Evolutionary conservation across 2,797 vertebrate species (phyloP), one percentile per base, ranked within the genome.

Genomic region (Eulemur mongoz): DNA sequence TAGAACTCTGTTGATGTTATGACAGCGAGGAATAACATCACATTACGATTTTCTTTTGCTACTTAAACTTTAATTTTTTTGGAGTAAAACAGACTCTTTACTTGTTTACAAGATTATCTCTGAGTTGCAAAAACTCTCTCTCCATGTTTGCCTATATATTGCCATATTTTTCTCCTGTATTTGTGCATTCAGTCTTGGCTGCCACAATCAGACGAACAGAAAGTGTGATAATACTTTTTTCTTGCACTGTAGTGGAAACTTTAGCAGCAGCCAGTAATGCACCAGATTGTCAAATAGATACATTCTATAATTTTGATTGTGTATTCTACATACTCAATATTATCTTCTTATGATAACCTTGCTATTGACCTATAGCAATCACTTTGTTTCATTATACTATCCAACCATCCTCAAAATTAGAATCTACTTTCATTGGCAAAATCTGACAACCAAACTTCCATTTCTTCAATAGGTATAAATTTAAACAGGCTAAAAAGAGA

Each of bases 401-500:
- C 38, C 3, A 52, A 50, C 40, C 30, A 69, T 57, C 6, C 5
- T 80, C 32, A 72, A 89, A 87, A 32, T 91, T 83, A 72, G 11
- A 82, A 89, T 87, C 30, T 83, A 40, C 11, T 95, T 78, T 91
- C 22, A 81, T n/a, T 69, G 73, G 61, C 20, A 96, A 69, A 95
- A 69, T 78, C 40, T 40, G 38, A 95, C 40, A 89, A 80, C 14
- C 11, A 83, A 75, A 43, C 4, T 73, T 95, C 43, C 15, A 91
- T 10, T 87, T 95, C 45, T 95, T n/a, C 5, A 59, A 14, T 61
- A 96, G 40, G 30, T 63, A 14, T 89, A 61, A 91, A 94, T 95
- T 76, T 88, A 96, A 94, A 88, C 57, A 14, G 32, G 25, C 52
- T 80, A 52, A 94, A 96, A 96, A 93, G 70, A 95, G 65, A 76